Conservation (phyloP, 1,140 invertebrate genomes). For the Drosophila littoralis region DNA sequence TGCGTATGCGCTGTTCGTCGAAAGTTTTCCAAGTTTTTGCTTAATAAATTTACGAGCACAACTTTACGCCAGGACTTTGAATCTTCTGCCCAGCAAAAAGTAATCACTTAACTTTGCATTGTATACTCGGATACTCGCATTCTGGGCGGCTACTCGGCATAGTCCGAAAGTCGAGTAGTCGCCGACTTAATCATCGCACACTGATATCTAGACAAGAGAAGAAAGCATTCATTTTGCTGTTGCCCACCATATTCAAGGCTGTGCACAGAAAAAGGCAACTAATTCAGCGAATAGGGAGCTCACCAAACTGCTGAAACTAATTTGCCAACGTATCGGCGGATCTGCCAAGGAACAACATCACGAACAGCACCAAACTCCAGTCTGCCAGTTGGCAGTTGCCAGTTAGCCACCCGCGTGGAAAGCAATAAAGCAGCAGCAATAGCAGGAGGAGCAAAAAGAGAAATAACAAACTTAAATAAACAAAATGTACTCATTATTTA, state of each 20-base stretch:
- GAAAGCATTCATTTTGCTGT: constrained; percentile 26
- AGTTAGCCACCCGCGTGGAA: constrained; percentile 73
- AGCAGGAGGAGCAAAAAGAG: constrained; percentile 52
- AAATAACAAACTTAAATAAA: constrained; percentile 79
- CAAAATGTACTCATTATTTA: constrained; percentile 82
- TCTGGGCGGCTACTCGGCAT: background rate
- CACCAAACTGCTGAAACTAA: constrained; percentile 65
- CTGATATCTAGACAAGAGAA: constrained; percentile 55
- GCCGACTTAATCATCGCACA: constrained; percentile 71
- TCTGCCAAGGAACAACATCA: constrained; percentile 28
- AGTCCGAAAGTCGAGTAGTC: constrained; percentile 36
- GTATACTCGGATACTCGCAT: constrained; percentile 22
- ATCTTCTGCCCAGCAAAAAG: constrained; percentile 60
- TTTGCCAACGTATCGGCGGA: constrained; percentile 68
- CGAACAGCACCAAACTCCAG: constrained; percentile 26
- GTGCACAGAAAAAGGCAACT: constrained; percentile 17
- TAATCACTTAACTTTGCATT: constrained; percentile 79
- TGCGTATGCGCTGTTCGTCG: constrained; percentile 67
- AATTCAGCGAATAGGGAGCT: constrained; percentile 25
- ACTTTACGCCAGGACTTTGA: constrained; percentile 61
- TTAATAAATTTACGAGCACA: constrained; percentile 79
- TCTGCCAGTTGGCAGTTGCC: constrained; percentile 33
- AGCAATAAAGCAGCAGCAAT: constrained; percentile 69
- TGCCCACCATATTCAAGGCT: constrained; percentile 17
- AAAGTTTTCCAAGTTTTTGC: constrained; percentile 74